Percentiles rank a stretch among this genome's conserved stretches.
Conservation (phyloP, 2,888 invertebrate species). For the Caenorhabditis sp. region DNA sequence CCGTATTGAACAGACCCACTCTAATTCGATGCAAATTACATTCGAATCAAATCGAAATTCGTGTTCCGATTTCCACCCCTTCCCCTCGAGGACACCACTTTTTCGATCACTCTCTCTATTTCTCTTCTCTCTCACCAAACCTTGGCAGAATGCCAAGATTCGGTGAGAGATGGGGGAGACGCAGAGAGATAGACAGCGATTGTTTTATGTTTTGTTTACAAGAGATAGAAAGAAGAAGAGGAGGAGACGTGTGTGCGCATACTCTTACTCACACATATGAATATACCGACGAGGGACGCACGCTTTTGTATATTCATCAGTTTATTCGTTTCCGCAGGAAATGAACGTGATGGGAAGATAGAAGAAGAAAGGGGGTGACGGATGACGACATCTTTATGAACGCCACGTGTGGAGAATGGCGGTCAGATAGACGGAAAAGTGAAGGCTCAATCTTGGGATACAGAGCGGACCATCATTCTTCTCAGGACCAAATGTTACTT, state of each 20-base stretch:
- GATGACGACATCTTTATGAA: no score
- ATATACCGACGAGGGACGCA: no score
- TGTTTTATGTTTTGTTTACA: slow-evolving; percentile 31
- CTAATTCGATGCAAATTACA: background rate
- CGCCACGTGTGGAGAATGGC: no score
- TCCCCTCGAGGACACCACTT: background rate
- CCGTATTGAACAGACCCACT: no score
- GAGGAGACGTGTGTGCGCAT: background rate
- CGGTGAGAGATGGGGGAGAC: slow-evolving; percentile 4
- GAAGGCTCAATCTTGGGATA: no score
- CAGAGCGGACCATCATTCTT: no score
- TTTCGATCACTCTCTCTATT: background rate
- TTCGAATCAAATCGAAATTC: background rate
- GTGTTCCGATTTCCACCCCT: no score
- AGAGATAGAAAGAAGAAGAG: background rate
- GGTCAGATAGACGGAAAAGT: no score
- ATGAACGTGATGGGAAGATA: background rate
- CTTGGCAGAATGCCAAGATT: slow-evolving; percentile 12
- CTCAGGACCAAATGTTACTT: no score
- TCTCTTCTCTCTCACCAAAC: background rate
- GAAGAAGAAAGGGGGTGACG: no score
- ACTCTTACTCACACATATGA: slow-evolving; percentile 8
- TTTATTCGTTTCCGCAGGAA: background rate
- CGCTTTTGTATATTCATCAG: no score
- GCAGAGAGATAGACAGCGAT: slow-evolving; percentile 5